Evolutionary conservation across 2,888 invertebrate genomes (phyloP).

Genomic region (Agriopis leucophaearia): DNA sequence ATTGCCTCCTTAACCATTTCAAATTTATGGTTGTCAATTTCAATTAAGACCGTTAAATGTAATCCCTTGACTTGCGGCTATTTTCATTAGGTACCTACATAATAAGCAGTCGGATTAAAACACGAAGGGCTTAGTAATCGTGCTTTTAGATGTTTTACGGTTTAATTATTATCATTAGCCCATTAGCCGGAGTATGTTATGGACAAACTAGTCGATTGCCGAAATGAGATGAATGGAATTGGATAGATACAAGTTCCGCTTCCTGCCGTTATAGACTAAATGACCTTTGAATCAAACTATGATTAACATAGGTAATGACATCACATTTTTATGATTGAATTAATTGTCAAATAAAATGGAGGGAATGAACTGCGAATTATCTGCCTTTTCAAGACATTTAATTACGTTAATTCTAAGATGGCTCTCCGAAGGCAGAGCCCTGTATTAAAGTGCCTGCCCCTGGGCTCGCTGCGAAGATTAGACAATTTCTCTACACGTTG

Average conservation of each 20-base stretch:
- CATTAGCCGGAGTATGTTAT: constrained; percentile 24
- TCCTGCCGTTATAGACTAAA: constrained; percentile 27
- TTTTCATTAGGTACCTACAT: constrained; percentile 25
- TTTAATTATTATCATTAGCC: constrained; percentile 29
- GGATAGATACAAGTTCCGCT: constrained; percentile 24
- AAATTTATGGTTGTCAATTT: constrained; percentile 45
- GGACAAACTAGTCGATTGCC: constrained; percentile 31
- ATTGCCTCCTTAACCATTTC: constrained; percentile 50
- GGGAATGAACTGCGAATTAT: constrained; percentile 19
- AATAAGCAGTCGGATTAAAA: constrained; percentile 16
- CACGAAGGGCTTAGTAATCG: constrained; percentile 31
- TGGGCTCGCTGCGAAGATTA: constrained; percentile 48
- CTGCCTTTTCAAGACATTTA: constrained; percentile 10
- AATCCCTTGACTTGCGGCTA: constrained; percentile 29
- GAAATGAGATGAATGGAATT: constrained; percentile 26
- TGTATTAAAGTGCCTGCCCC: constrained; percentile 37
- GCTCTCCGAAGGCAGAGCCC: constrained; percentile 14
- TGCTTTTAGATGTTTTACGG: constrained; percentile 30
- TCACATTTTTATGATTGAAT: constrained; percentile 16
- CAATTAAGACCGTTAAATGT: constrained; percentile 44
- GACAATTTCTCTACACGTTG: constrained; percentile 49
- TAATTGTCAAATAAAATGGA: constrained; percentile 8
- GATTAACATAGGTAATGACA: constrained; percentile 23
- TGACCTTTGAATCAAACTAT: constrained; percentile 17
- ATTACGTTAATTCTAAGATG: constrained; percentile 25